Conservation (phyloP, 2,888 invertebrate genomes). For the Drepana falcataria region DNA sequence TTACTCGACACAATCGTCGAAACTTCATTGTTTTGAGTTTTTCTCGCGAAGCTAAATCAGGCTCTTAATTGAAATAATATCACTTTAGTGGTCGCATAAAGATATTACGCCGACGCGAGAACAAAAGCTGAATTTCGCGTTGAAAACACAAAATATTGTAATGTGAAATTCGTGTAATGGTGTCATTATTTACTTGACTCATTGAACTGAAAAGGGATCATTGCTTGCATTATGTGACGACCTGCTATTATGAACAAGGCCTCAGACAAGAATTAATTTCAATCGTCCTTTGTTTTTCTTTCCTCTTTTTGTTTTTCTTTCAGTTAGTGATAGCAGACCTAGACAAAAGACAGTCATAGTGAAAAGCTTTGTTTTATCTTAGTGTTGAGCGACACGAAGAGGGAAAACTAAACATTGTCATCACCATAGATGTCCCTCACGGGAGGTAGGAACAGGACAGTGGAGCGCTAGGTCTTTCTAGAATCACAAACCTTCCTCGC, state of each 20-base stretch:
- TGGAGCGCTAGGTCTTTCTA: too few relatives aligned
- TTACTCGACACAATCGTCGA: slow-evolving; percentile 55
- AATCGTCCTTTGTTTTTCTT: slow-evolving; percentile 3
- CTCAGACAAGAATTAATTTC: slow-evolving; percentile 29
- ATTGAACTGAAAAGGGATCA: slow-evolving; percentile 41
- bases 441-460: too few relatives aligned
- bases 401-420: too few relatives aligned
- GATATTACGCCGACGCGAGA: slow-evolving; percentile 57
- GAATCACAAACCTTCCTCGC: too few relatives aligned
- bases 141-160: slow-evolving; percentile 67
- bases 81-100: slow-evolving; percentile 67
- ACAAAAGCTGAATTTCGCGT: slow-evolving; percentile 69
- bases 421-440: too few relatives aligned
- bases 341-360: too few relatives aligned
- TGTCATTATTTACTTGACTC: slow-evolving; percentile 53
- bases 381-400: too few relatives aligned
- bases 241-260: slow-evolving; percentile 21
- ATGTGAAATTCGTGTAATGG: slow-evolving; percentile 48
- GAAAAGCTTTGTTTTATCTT: too few relatives aligned
- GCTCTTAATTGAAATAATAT: slow-evolving; percentile 71
- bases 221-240: slow-evolving; percentile 33
- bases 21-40: slow-evolving; percentile 72
- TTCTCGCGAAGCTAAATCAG: slow-evolving; percentile 66
- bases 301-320: too few relatives aligned
- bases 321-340: too few relatives aligned